Evolutionary conservation across 1,140 invertebrate genomes (phyloP), one percentile per base, ranked within the genome.

Genomic region (Daktulosphaira vitifoliae): DNA sequence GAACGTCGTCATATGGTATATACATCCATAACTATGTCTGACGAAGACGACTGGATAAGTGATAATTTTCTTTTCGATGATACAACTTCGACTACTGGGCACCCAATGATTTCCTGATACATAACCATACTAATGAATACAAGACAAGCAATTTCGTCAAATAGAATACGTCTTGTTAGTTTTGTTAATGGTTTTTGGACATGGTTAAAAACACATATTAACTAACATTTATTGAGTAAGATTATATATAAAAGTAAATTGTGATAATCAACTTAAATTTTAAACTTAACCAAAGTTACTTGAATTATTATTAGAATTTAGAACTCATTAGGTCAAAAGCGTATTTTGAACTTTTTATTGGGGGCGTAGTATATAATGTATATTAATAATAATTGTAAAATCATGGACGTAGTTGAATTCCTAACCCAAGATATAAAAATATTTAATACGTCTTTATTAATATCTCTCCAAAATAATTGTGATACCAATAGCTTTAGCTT

Each of bases 121-220:
- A 46, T 59, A 59, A 59, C 39, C 9, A 59, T 59, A 23, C 44
- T 59, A 59, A 59, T 59, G 38, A 59, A 59, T 38, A 59, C 54
- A 16, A 59, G 44, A 23, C 39, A 59, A 42, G 54, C 54, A 15
- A 59, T 59, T 25, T 25, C 54, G 26, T 59, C 54, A 26, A 59
- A 59, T 22, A 44, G 54, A 46, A 42, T 59, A 38, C 54, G 54
- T 33, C 42, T 59, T 38, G 39, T 25, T 59, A 38, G 54, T 59
- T 59, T 59, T 59, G 54, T 59, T 59, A 38, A 59, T 46, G 54
- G 54, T 6, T 46, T 59, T 59, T 59, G 54, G 54, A 59, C 54
- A 23, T 59, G 54, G 54, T 16, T 59, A 46, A 59, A 59, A 59
- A 59, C 39, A 11, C 39, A 59, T 29, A 44, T 59, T 59, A 59